These are phyloP conservation scores for Tachina lurida DNA, from an alignment of 2,888 invertebrate species.

Conservation along the genomic window DNA sequence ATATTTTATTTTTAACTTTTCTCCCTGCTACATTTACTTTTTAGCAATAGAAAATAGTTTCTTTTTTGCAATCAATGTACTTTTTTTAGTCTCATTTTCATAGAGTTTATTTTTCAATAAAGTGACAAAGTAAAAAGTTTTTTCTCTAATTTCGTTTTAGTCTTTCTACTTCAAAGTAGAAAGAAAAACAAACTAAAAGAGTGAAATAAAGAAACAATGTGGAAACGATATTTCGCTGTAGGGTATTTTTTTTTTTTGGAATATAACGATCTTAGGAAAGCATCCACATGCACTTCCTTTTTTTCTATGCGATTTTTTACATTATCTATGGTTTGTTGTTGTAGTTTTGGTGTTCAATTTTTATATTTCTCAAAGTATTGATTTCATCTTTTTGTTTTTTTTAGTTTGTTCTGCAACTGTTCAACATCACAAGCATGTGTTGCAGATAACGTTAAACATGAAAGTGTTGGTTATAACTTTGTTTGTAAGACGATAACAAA, in stretches of 20 bases:
- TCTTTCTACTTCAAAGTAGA: neutral
- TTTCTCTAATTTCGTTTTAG: slow-evolving; percentile 34
- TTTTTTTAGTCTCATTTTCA: slow-evolving; percentile 29
- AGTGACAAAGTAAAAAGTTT: slow-evolving; percentile 63
- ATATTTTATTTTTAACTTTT: neutral
- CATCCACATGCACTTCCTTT: slow-evolving; percentile 4
- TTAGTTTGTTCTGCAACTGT: slow-evolving; percentile 29
- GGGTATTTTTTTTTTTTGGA: slow-evolving; percentile 47
- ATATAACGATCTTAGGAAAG: slow-evolving; percentile 48
- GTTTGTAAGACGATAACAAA: slow-evolving; percentile 58
- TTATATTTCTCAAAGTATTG: slow-evolving; percentile 32
- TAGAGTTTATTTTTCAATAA: slow-evolving; percentile 58
- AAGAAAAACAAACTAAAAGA: neutral
- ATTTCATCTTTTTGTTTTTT: slow-evolving; percentile 24
- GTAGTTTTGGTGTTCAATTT: slow-evolving; percentile 1
- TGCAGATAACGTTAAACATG: slow-evolving; percentile 59
- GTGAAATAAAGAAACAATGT: neutral
- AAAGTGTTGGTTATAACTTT: slow-evolving; percentile 63
- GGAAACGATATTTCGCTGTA: slow-evolving; percentile 41
- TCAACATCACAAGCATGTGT: slow-evolving; percentile 64
- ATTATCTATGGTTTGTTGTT: neutral
- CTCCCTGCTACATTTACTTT: slow-evolving; percentile 35
- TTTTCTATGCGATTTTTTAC: neutral
- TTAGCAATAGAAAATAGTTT: slow-evolving; percentile 37
- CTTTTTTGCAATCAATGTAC: slow-evolving; percentile 1